Base-by-base conservation (phyloP, 2,797 vertebrate species). In the Botia almorhae region DNA sequence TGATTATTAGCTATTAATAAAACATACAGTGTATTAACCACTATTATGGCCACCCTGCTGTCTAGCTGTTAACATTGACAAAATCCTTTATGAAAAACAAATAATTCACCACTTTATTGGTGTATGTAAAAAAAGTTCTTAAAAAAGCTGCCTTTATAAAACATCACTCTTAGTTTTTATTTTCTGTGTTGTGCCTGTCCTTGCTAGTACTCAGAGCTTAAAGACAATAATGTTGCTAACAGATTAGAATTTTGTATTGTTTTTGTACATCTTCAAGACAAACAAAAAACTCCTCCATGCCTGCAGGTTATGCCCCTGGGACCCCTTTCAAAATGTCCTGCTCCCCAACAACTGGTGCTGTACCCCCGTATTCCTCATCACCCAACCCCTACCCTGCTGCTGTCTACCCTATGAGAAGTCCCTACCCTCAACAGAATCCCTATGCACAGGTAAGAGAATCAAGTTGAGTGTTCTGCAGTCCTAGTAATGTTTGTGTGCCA, bases 281-380 rank as follows among this genome's bases (percentile, higher is more conserved):
- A 50, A 73, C 17, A 61, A 61, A 29, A 5, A 26, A 60, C 33
- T 0, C 23, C 64, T 29, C 19, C 74, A 56, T 71, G 17, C 5
- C 64, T 93, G 12, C 90, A 99, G 98, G 97, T 88, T 99, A 98
- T 2, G 95, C 95, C 50, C 95, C 96, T 12, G 97, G 96, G 81
- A 96, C 97, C 82, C 96, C 97, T 0, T 99, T 99, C 89, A 99
- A 99, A 95, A 96, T 99, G 89, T 96, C 98, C 87, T 99, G 97
- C 90, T 98, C 97, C 77, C 97, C 97, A 76, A 97, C 95, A 83
- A 96, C 96, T 19, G 98, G 97, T 76, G 93, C 95, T 6, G 95
- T 97, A 81, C 96, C 98, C 1, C 96, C 97, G 0, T 99, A 98
- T 75, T 98, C 97, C 4, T 96, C 98, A 0, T 97, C 98, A 39